Percentiles rank a stretch among this genome's conserved stretches.
Conservation (phyloP, 2,888 invertebrate genomes). For the Pycnomerus fuliginosus region DNA sequence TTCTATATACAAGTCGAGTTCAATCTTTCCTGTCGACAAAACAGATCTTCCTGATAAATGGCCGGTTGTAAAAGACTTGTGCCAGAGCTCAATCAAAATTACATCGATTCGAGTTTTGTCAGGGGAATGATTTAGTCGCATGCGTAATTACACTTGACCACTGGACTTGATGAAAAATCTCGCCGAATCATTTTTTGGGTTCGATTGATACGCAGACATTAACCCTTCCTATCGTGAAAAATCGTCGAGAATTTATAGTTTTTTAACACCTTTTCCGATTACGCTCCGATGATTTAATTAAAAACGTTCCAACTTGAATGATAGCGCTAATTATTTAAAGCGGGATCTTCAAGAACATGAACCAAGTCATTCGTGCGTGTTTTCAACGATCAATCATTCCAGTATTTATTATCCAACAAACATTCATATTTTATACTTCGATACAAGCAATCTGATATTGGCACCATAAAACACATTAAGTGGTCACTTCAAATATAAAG, state of each 20-base stretch:
- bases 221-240: conserved; percentile 12
- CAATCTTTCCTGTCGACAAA: too few relatives aligned
- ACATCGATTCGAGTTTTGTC: conserved; percentile 8
- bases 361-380: too few relatives aligned
- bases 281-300: conserved; percentile 10
- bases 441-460: conserved; percentile 47
- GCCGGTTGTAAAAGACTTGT: conserved; percentile 14
- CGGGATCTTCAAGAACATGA: too few relatives aligned
- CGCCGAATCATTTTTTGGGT: conserved; percentile 15
- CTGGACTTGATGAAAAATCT: conserved; percentile 18
- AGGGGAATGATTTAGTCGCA: conserved; percentile 19
- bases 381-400: too few relatives aligned
- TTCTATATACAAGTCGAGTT: conserved; percentile 34
- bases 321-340: conserved; percentile 11
- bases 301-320: conserved; percentile 7
- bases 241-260: conserved; percentile 15
- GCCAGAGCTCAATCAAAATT: conserved; percentile 10
- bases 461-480: conserved; percentile 49
- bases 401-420: conserved; percentile 22
- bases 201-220: conserved; percentile 15
- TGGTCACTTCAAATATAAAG: conserved; percentile 51
- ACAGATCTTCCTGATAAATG: conserved; percentile 17
- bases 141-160: conserved; percentile 19
- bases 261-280: conserved; percentile 12
- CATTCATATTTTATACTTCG: conserved; percentile 44